These are phyloP conservation scores for Tillus elongatus DNA, from an alignment of 2,888 invertebrate species.

Conservation along the genomic window DNA sequence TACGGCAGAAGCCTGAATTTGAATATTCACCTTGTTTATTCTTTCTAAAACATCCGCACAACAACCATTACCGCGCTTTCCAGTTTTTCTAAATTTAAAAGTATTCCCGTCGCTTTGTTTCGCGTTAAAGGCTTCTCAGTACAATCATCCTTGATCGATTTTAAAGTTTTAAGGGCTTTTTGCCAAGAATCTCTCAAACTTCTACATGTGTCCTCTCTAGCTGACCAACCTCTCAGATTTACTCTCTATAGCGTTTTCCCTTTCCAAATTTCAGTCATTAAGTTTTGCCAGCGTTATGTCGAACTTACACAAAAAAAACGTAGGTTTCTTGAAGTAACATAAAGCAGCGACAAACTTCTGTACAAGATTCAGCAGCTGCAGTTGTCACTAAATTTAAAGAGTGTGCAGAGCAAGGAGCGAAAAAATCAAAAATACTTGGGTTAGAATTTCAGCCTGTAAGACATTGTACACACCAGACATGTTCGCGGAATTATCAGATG, in stretches of 20 bases:
- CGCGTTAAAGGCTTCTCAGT: slow-evolving; percentile 24
- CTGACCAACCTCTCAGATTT: slow-evolving; percentile 6
- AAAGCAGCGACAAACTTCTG: slow-evolving; percentile 22
- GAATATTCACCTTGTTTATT: too few species aligned
- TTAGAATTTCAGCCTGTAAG: slow-evolving; percentile 20
- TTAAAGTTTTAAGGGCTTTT: slow-evolving; percentile 19
- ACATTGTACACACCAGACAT: slow-evolving; percentile 24
- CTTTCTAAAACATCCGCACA: slow-evolving; percentile 17
- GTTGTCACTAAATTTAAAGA: slow-evolving; percentile 22
- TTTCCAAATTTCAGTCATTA: slow-evolving; percentile 21
- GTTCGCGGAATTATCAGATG: slow-evolving; percentile 27
- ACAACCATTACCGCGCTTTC: slow-evolving; percentile 21
- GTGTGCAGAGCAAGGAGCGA: slow-evolving; percentile 22
- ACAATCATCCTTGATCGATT: slow-evolving; percentile 22
- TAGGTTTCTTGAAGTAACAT: slow-evolving; percentile 21
- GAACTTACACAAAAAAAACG: slow-evolving; percentile 19
- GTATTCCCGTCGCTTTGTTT: slow-evolving; percentile 20
- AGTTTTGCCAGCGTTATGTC: slow-evolving; percentile 20
- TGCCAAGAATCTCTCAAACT: slow-evolving; percentile 21
- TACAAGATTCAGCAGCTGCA: slow-evolving; percentile 18
- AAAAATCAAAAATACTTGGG: slow-evolving; percentile 9
- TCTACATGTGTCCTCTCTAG: too few species aligned
- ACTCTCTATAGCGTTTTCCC: slow-evolving; percentile 3
- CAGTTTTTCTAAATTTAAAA: slow-evolving; percentile 16
- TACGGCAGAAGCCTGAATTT: too few species aligned